Evolutionary conservation across 2,797 vertebrate genomes (phyloP).

Genomic region (Megaceryle alcyon): DNA sequence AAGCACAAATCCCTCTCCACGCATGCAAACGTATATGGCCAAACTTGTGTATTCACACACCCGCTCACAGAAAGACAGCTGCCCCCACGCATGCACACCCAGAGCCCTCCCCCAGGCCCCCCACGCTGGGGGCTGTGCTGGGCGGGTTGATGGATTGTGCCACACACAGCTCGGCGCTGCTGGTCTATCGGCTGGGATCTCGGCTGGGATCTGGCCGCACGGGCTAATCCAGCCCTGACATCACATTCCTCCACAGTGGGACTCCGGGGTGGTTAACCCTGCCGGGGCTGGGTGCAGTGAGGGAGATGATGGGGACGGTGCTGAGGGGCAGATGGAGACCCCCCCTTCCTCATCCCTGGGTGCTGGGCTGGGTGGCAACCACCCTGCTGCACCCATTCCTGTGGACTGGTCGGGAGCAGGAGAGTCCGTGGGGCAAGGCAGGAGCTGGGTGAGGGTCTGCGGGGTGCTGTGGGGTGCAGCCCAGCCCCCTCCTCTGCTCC

Average conservation of each 20-base stretch:
- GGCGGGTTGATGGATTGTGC: slow-evolving; percentile 60
- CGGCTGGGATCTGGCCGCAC: neutral
- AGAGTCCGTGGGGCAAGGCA: fast-evolving
- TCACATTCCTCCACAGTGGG: slow-evolving; percentile 42
- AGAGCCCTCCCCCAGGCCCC: slow-evolving; percentile 40
- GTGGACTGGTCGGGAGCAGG: neutral
- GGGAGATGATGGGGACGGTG: neutral
- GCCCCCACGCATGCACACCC: neutral
- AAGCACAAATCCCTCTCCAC: fast-evolving
- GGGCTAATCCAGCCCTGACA: slow-evolving; percentile 63
- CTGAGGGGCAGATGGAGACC: fast-evolving
- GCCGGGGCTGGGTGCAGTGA: neutral
- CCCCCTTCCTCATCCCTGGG: fast-evolving
- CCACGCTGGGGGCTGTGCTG: slow-evolving; percentile 40
- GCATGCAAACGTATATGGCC: fast-evolving
- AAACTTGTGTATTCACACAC: neutral
- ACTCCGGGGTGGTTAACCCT: slow-evolving; percentile 7
- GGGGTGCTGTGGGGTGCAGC: neutral
- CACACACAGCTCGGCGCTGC: slow-evolving; percentile 47
- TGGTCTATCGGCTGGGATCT: slow-evolving; percentile 5
- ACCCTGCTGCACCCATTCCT: neutral
- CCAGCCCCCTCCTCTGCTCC: neutral
- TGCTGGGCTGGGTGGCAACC: neutral
- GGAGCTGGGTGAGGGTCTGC: neutral
- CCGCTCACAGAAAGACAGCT: neutral